Conservation (phyloP, 2,113 vertebrate species). For the Recurvirostra avosetta region DNA sequence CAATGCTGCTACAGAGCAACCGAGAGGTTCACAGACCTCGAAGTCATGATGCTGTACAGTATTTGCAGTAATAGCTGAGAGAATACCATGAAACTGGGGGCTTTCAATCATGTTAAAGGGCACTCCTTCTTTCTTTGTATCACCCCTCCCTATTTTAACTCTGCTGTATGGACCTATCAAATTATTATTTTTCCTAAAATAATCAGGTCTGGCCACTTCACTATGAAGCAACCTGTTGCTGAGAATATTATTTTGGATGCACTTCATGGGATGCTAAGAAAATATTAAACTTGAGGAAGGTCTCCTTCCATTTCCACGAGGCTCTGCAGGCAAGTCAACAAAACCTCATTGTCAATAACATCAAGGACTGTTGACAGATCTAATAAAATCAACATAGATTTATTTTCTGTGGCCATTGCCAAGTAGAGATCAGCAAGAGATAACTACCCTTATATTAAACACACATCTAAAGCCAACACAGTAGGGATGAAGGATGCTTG, state of each 20-base stretch:
- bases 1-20: background rate
- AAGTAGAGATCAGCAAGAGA: conserved; percentile 50
- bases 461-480: conserved; percentile 39
- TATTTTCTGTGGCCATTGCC: conserved; percentile 48
- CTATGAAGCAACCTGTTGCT: background rate
- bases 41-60: background rate
- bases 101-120: background rate
- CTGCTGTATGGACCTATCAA: background rate
- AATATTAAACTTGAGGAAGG: conserved; percentile 1
- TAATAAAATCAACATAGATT: conserved; percentile 61
- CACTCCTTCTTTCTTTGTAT: background rate
- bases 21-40: background rate
- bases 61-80: background rate
- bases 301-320: conserved; percentile 47
- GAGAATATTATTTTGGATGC: background rate
- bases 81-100: background rate
- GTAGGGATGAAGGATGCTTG: conserved; percentile 49
- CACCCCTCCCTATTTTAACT: background rate
- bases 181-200: background rate
- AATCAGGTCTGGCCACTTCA: background rate
- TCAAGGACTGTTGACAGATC: conserved; percentile 64
- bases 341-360: conserved; percentile 62
- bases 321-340: conserved; percentile 37
- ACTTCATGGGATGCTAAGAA: conserved; percentile 6
- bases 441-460: conserved; percentile 36